Conservation (phyloP, 1,140 invertebrate genomes). For the Bathynomus jamesi region DNA sequence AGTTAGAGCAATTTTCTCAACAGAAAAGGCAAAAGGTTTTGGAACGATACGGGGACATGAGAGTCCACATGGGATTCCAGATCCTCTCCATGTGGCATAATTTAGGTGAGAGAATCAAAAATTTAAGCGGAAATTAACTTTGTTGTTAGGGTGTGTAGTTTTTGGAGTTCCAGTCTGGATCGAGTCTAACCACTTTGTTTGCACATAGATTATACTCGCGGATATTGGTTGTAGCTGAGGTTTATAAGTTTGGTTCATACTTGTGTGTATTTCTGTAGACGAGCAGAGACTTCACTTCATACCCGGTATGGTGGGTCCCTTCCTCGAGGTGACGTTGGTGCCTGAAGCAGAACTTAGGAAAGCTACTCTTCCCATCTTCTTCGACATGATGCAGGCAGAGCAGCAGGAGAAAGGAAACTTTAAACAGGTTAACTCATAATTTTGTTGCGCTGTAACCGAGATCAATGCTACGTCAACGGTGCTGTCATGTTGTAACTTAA, state of each 20-base stretch:
- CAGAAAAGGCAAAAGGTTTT: conserved; percentile 69
- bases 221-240: neutral
- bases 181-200: neutral
- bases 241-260: neutral
- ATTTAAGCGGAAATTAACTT: too few relatives aligned
- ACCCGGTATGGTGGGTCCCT: conserved; percentile 84
- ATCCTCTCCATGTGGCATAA: conserved; percentile 90
- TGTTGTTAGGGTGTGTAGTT: neutral
- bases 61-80: conserved; percentile 85
- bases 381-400: conserved; percentile 95
- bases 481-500: neutral
- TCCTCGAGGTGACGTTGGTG: conserved; percentile 87
- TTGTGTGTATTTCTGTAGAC: conserved; percentile 45
- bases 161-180: neutral
- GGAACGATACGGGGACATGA: conserved; percentile 79
- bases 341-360: conserved; percentile 78
- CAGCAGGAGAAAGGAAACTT: conserved; percentile 72
- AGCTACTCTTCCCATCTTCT: conserved; percentile 87
- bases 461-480: neutral
- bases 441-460: neutral
- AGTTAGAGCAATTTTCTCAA: conserved; percentile 73
- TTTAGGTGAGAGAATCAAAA: conserved; percentile 55
- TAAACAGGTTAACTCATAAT: conserved; percentile 56
- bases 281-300: conserved; percentile 80
- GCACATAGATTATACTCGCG: too few relatives aligned